Evolutionary conservation across 2,113 vertebrate genomes (phyloP).

Genomic region (Tenebrosternarchus preto): DNA sequence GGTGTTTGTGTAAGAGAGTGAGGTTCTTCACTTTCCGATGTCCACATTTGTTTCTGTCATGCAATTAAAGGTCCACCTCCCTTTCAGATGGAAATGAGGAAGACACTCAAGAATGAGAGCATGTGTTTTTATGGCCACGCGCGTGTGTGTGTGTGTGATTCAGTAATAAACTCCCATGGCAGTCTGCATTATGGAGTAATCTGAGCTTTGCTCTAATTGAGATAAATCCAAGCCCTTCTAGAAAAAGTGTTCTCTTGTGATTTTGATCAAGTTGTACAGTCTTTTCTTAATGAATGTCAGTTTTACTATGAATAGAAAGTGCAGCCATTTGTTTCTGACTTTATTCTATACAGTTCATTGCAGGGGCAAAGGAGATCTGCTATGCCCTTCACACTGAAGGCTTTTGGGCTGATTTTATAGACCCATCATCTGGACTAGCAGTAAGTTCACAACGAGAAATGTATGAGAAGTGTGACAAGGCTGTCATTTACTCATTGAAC

Average conservation of each 20-base stretch:
- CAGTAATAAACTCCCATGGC: background rate
- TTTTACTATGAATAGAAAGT: background rate
- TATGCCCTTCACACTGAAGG: constrained; percentile 83
- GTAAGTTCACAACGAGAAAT: constrained; percentile 72
- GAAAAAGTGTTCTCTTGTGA: background rate
- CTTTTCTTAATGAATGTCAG: background rate
- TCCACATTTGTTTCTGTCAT: too few species aligned
- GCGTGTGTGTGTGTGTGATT: constrained; percentile 14
- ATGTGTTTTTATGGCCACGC: background rate
- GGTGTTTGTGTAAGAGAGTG: background rate
- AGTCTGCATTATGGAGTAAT: constrained; percentile 22
- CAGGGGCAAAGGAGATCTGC: constrained; percentile 92
- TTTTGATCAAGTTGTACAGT: too few species aligned
- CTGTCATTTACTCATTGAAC: too few species aligned
- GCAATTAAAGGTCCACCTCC: too few species aligned
- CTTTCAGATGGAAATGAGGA: too few species aligned
- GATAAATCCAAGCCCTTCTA: background rate
- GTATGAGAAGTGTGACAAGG: background rate
- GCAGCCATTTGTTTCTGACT: background rate
- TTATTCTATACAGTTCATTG: constrained; percentile 78
- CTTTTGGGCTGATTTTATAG: constrained; percentile 97
- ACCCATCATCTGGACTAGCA: constrained; percentile 90
- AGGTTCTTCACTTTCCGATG: too few species aligned
- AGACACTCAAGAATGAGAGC: too few species aligned
- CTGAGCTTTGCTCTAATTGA: constrained; percentile 21